phyloP scores from a whole-genome alignment of 2,113 vertebrate species.

The Tenebrosternarchus preto region DNA sequence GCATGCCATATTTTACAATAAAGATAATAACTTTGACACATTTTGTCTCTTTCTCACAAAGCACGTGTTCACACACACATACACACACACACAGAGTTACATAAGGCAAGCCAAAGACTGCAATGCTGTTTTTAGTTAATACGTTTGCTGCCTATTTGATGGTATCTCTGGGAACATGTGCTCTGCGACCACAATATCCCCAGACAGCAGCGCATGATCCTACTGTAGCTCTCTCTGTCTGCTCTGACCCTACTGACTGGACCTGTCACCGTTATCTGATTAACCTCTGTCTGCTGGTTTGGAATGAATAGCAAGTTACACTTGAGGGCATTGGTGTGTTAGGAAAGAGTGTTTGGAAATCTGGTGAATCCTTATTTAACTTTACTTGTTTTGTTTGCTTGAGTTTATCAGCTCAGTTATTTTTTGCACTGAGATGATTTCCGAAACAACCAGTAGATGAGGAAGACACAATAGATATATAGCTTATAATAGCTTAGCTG shows the following conservation, averaged over 20 bases:
- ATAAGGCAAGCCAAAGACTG: not conserved
- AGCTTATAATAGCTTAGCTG: not conserved
- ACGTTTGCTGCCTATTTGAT: not conserved
- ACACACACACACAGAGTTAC: not conserved
- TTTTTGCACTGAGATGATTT: not conserved
- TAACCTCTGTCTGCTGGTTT: not conserved
- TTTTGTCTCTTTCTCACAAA: no score
- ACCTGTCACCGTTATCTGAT: slow-evolving; percentile 47
- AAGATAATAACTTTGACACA: no score
- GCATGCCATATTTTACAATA: no score
- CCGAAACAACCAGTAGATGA: not conserved
- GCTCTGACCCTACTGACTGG: slow-evolving; percentile 21
- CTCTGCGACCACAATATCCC: slow-evolving; percentile 35
- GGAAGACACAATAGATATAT: no score
- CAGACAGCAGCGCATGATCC: slow-evolving; percentile 9
- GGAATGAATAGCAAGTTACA: slow-evolving; percentile 58
- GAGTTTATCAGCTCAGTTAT: slow-evolving; percentile 28
- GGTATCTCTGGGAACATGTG: slow-evolving; percentile 18
- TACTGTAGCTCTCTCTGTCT: slow-evolving; percentile 31
- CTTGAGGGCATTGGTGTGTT: slow-evolving; percentile 49
- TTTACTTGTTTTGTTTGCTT: slow-evolving; percentile 37
- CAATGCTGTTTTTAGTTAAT: not conserved
- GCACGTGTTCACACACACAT: no score
- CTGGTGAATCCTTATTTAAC: slow-evolving; percentile 33
- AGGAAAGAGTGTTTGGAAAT: slow-evolving; percentile 46